A percentile compares a stretch with the other conserved stretches of the same genome.
phyloP scores from a whole-genome alignment of 2,888 invertebrate genomes.

The Strigamia maritima region DNA sequence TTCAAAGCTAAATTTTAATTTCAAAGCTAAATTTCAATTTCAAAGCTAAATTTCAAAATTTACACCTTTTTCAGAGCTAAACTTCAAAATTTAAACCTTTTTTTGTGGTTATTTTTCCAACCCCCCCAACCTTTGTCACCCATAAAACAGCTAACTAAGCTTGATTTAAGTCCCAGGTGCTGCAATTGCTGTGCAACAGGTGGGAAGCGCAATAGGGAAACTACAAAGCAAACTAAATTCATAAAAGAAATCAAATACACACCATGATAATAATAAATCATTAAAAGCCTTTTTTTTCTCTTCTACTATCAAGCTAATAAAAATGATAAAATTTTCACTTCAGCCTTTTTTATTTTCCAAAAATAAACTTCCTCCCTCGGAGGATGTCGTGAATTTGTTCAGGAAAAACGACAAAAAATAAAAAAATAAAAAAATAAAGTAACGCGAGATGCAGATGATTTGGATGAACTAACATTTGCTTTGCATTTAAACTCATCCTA shows the following conservation, averaged over 20 bases:
- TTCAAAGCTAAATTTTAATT: no score
- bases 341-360: background rate
- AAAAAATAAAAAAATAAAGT: background rate
- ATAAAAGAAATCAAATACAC: background rate
- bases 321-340: no score
- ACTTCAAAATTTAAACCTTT: no score
- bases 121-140: no score
- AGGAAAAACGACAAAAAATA: background rate
- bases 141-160: no score
- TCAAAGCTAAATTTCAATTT: no score
- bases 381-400: background rate
- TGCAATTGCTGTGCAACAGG: background rate
- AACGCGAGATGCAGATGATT: conserved; percentile 3
- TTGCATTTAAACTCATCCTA: background rate
- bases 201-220: background rate
- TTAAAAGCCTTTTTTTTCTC: no score
- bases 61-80: no score
- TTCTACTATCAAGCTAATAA: no score
- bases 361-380: conserved; percentile 7
- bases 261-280: no score
- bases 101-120: no score
- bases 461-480: background rate
- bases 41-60: no score
- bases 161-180: background rate
- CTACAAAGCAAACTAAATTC: background rate